Conservation (phyloP, 2,797 vertebrate species). For the Phaenicophaeus curvirostris region DNA sequence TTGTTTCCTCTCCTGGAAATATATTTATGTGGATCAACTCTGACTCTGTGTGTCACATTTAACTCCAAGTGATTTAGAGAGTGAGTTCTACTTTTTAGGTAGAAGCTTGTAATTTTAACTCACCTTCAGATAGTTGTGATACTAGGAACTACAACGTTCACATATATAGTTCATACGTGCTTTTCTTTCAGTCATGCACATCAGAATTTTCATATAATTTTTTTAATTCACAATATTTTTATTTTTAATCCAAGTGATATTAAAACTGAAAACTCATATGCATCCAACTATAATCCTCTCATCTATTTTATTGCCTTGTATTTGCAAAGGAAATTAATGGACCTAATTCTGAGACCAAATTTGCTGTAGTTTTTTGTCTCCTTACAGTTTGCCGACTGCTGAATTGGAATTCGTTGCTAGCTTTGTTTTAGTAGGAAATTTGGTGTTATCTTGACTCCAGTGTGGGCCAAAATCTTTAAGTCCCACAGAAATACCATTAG, state of each 20-base stretch:
- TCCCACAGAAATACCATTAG: neutral
- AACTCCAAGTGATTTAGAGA: neutral
- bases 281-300: neutral
- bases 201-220: neutral
- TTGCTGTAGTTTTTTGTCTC: neutral
- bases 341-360: neutral
- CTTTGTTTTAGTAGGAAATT: neutral
- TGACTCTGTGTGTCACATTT: neutral
- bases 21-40: neutral
- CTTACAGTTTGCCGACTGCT: neutral
- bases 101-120: conserved; percentile 7
- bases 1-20: neutral
- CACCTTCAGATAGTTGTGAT: neutral
- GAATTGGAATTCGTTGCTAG: neutral
- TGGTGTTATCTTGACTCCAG: neutral
- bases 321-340: conserved; percentile 8
- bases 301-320: neutral
- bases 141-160: neutral
- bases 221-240: neutral
- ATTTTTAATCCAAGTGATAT: neutral
- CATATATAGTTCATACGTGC: neutral
- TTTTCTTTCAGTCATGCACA: neutral
- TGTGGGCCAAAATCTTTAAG: neutral
- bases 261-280: neutral
- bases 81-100: neutral